Evolutionary conservation across 2,888 invertebrate species (phyloP).

Genomic region (Osedax fenrisi): DNA sequence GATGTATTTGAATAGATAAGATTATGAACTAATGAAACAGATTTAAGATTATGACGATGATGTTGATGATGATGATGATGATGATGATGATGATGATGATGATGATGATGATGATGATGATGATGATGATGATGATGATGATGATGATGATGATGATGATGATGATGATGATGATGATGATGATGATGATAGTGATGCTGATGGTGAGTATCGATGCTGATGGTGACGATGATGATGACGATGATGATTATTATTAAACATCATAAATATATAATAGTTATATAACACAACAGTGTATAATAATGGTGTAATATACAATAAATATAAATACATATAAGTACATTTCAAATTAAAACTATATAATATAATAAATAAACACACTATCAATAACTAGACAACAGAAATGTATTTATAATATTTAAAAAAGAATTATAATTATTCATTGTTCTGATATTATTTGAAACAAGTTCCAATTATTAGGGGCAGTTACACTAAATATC

Average conservation of each 20-base stretch:
- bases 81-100: conserved; percentile 19
- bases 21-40: too few relatives aligned
- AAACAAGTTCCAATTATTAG: too few relatives aligned
- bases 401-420: too few relatives aligned
- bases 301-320: background rate
- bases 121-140: conserved; percentile 24
- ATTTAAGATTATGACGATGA: too few relatives aligned
- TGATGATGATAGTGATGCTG: background rate
- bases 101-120: conserved; percentile 27
- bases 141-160: conserved; percentile 20
- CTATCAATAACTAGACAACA: too few relatives aligned
- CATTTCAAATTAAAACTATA: too few relatives aligned
- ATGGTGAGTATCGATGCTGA: background rate
- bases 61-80: conserved; percentile 11
- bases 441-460: too few relatives aligned
- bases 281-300: background rate
- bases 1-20: too few relatives aligned
- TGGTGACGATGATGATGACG: conserved; percentile 6
- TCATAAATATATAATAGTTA: background rate
- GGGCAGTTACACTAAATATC: too few relatives aligned
- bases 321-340: conserved; percentile 1
- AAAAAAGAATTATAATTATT: too few relatives aligned
- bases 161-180: conserved; percentile 8
- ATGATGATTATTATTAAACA: too few relatives aligned
- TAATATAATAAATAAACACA: too few relatives aligned